Conservation (phyloP, 2,113 vertebrate species). For the Uropsilus gracilis region DNA sequence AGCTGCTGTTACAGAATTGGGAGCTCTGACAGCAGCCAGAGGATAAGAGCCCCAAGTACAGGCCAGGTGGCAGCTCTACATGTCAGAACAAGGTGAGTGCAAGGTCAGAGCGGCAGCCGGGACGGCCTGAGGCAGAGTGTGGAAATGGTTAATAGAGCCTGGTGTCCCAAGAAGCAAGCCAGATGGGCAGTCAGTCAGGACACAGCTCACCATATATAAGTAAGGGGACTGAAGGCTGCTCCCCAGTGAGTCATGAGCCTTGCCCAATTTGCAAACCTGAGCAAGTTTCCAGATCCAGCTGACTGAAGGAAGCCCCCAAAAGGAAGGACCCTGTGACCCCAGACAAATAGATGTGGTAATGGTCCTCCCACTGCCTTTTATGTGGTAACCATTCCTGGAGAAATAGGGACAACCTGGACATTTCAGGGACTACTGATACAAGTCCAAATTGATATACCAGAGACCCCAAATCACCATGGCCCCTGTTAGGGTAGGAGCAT, state of each 20-base stretch:
- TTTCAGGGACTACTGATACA: background rate
- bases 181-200: background rate
- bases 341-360: rapidly evolving
- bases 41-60: background rate
- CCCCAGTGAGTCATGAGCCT: background rate
- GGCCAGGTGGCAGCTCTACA: background rate
- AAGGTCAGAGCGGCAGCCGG: background rate
- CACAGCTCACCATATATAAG: background rate
- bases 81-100: background rate
- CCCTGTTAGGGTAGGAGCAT: background rate
- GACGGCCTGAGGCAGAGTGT: background rate
- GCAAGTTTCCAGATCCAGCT: background rate
- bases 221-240: background rate
- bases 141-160: background rate
- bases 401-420: background rate
- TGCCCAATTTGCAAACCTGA: background rate
- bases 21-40: rapidly evolving
- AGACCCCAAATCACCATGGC: background rate
- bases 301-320: background rate
- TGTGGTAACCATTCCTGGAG: background rate
- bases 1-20: background rate
- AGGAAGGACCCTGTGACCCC: background rate
- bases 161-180: background rate
- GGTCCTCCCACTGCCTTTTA: no score
- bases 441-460: background rate